Evolutionary conservation across 2,113 vertebrate genomes (phyloP).

Genomic region (Candoia aspera): DNA sequence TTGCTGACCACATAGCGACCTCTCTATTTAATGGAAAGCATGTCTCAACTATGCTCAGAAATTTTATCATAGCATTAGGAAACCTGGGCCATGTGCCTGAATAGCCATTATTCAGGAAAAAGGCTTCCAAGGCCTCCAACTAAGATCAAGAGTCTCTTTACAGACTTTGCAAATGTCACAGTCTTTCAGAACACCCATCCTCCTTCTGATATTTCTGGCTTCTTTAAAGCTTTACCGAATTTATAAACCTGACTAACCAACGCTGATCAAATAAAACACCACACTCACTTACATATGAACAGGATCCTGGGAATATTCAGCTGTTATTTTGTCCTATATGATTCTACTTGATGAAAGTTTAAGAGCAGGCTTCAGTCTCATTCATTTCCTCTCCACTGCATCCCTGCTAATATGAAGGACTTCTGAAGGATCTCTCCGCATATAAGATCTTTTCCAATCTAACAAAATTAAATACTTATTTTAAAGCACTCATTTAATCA

Average conservation of each 20-base stretch:
- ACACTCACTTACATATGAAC: neutral
- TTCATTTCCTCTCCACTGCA: neutral
- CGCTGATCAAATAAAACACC: neutral
- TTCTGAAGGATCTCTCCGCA: neutral
- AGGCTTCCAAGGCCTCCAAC: neutral
- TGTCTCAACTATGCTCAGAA: neutral
- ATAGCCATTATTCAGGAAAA: neutral
- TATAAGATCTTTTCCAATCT: neutral
- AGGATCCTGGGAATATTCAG: neutral
- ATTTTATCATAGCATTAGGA: neutral
- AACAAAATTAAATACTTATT: neutral
- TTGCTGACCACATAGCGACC: neutral
- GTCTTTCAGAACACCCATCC: neutral
- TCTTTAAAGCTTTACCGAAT: neutral
- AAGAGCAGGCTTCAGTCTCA: neutral
- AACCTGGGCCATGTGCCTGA: neutral
- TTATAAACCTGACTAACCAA: neutral
- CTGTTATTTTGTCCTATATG: neutral
- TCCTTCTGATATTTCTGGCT: neutral
- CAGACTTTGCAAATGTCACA: neutral
- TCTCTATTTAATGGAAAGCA: neutral
- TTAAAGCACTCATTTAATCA: neutral
- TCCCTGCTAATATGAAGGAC: neutral
- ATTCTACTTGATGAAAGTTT: neutral
- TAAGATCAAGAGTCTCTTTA: neutral